Evolutionary conservation across 2,797 vertebrate species (phyloP).

Genomic region (Argya squamiceps): DNA sequence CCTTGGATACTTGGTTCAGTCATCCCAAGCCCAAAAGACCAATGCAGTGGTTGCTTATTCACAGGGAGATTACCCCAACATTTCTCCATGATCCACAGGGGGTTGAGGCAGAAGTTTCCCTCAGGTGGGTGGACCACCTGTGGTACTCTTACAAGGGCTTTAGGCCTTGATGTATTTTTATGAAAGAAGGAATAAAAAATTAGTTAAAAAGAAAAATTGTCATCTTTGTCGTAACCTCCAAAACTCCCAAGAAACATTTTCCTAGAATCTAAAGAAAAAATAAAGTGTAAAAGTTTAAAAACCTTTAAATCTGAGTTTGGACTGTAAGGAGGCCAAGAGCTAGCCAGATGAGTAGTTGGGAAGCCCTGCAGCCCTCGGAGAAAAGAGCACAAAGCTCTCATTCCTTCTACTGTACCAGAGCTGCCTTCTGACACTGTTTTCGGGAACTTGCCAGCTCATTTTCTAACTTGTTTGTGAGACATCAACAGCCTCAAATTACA

Average conservation of each 20-base stretch:
- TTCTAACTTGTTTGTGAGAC: slow-evolving; percentile 63
- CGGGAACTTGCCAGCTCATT: slow-evolving; percentile 63
- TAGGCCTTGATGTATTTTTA: background rate
- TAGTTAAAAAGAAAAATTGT: background rate
- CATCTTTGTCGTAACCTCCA: background rate
- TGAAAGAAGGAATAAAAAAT: background rate
- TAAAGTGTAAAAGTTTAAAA: background rate
- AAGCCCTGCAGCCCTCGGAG: background rate
- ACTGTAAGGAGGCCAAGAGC: background rate
- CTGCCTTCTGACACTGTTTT: slow-evolving; percentile 58
- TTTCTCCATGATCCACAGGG: background rate
- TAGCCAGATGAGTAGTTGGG: background rate
- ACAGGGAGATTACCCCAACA: background rate
- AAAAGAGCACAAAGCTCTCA: slow-evolving; percentile 15
- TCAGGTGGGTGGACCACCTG: background rate
- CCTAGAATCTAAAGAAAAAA: background rate
- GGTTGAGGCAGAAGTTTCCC: background rate
- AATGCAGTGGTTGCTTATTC: background rate
- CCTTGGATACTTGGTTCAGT: background rate
- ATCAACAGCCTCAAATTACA: slow-evolving; percentile 66
- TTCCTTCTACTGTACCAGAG: slow-evolving; percentile 27
- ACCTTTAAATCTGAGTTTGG: background rate
- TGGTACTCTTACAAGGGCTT: background rate
- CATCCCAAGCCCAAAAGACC: background rate
- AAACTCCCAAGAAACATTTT: background rate